Conservation (phyloP, 1,140 invertebrate species). For the Phymorhynchus buccinoides region DNA sequence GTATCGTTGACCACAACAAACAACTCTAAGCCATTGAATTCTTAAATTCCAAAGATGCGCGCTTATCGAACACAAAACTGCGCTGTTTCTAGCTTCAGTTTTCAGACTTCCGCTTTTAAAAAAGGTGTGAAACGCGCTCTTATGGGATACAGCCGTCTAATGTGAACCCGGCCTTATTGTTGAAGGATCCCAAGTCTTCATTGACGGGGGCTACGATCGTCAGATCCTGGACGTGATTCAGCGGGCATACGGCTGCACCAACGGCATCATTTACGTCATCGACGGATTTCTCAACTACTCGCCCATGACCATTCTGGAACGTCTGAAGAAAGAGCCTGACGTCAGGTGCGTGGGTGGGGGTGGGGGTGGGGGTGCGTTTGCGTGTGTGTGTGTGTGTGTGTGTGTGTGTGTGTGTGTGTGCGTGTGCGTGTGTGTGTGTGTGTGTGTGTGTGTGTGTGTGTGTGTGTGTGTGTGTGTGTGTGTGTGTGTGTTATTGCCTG, state of each 20-base stretch:
- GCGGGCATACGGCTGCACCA: slow-evolving; percentile 60
- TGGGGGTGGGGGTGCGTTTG: background rate
- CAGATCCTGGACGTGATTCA: slow-evolving; percentile 56
- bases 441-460: slow-evolving; percentile 17
- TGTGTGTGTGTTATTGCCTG: slow-evolving; percentile 18
- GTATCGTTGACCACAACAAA: too few species aligned
- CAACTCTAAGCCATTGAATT: too few species aligned
- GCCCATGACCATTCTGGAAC: slow-evolving; percentile 52
- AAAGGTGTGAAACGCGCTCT: too few species aligned
- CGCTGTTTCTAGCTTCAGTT: too few species aligned
- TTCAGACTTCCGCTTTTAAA: too few species aligned
- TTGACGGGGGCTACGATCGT: slow-evolving; percentile 62
- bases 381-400: slow-evolving; percentile 3
- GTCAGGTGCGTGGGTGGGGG: slow-evolving; percentile 40
- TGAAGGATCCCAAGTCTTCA: slow-evolving; percentile 36
- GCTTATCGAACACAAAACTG: too few species aligned
- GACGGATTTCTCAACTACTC: slow-evolving; percentile 66
- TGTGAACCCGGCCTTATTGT: too few species aligned
- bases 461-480: background rate
- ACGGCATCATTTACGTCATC: slow-evolving; percentile 67
- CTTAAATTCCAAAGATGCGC: too few species aligned
- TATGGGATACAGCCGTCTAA: too few species aligned
- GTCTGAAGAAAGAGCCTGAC: slow-evolving; percentile 46
- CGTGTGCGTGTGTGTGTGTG: slow-evolving; percentile 17
- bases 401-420: slow-evolving; percentile 5